These are phyloP conservation scores for Dasyornis broadbenti DNA, from an alignment of 2,113 vertebrate species.

Conservation along the genomic window DNA sequence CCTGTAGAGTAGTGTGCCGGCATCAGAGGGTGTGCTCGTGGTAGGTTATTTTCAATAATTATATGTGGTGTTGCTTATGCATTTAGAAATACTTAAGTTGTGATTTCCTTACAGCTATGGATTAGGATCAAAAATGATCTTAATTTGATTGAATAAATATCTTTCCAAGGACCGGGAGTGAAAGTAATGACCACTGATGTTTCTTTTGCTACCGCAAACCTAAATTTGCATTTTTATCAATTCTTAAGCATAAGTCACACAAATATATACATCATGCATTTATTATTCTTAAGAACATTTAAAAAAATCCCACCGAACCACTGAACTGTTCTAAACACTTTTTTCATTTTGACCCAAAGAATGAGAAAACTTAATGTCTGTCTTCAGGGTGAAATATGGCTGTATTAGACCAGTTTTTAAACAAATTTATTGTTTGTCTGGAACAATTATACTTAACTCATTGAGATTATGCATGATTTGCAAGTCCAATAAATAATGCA, in stretches of 20 bases:
- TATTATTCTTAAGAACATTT: background rate
- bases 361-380: background rate
- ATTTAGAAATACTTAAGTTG: background rate
- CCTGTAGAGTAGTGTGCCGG: background rate
- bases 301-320: background rate
- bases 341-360: background rate
- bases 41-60: background rate
- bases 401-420: background rate
- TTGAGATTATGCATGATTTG: background rate
- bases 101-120: background rate
- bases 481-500: conserved; percentile 16
- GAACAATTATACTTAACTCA: background rate
- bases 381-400: background rate
- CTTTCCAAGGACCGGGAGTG: background rate
- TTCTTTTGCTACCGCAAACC: background rate
- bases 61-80: background rate
- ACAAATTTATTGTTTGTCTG: background rate
- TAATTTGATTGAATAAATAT: background rate
- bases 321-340: background rate
- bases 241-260: background rate
- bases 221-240: background rate
- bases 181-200: background rate
- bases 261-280: background rate
- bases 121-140: background rate
- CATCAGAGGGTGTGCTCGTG: background rate